Percentiles rank a stretch among this genome's conserved stretches.
Evolutionary conservation across 2,888 invertebrate species (phyloP).

Genomic region (Polymixis flavicincta): DNA sequence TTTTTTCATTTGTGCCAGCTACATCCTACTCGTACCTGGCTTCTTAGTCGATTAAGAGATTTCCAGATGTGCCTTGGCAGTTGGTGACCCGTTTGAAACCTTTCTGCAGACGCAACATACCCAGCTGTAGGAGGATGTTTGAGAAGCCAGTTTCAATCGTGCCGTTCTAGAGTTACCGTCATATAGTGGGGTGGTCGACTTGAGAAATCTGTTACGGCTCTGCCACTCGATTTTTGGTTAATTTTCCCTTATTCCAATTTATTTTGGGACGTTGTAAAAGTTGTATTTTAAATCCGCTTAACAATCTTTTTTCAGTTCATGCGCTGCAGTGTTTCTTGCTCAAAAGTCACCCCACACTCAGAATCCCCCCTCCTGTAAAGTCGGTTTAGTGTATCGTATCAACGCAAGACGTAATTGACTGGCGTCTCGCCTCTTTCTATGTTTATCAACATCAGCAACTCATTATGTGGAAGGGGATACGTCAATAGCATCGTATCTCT

Average conservation of each 20-base stretch:
- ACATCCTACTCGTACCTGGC: no score
- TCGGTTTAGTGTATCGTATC: slow-evolving; percentile 7
- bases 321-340: not conserved
- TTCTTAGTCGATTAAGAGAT: no score
- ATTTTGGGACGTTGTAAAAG: not conserved
- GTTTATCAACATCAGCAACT: slow-evolving; percentile 73
- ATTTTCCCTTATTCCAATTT: not conserved
- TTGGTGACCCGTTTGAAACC: no score
- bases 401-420: slow-evolving; percentile 53
- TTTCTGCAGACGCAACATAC: no score
- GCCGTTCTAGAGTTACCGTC: no score
- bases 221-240: no score
- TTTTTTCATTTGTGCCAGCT: no score
- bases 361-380: not conserved
- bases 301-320: not conserved
- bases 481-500: slow-evolving; percentile 69
- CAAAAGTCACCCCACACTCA: not conserved
- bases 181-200: no score
- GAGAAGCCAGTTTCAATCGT: no score
- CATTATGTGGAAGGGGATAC: slow-evolving; percentile 70
- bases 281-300: not conserved
- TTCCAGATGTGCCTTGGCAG: no score
- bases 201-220: no score
- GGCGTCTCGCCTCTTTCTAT: slow-evolving; percentile 65
- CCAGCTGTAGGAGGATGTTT: no score